A percentile compares a stretch with the other conserved stretches of the same genome.
These are phyloP conservation scores for Spialia ferax DNA, from an alignment of 2,888 invertebrate genomes.

Conservation along the genomic window DNA sequence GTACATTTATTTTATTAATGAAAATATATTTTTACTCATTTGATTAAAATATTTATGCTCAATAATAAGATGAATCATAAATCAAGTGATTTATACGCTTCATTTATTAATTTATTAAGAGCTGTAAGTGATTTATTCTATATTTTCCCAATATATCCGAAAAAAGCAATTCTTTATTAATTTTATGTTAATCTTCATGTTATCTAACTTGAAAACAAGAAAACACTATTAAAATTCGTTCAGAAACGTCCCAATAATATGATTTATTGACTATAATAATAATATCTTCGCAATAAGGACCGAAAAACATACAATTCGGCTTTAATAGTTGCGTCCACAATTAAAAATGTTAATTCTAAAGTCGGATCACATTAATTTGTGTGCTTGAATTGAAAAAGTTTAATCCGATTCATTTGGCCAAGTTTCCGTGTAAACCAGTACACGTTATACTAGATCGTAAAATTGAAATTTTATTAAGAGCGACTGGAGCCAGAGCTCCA, in stretches of 20 bases:
- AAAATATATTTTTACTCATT: too few species aligned
- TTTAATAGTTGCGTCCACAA: background rate
- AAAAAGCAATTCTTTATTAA: background rate
- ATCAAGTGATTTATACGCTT: background rate
- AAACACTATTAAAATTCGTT: background rate
- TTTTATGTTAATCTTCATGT: background rate
- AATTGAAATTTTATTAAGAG: slow-evolving; percentile 48
- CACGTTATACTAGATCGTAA: slow-evolving; percentile 45
- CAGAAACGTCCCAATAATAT: background rate
- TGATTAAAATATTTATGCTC: too few species aligned
- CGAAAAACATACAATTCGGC: slow-evolving; percentile 1
- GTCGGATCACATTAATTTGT: slow-evolving; percentile 7
- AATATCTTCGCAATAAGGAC: background rate
- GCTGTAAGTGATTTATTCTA: background rate
- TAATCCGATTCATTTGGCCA: slow-evolving; percentile 10
- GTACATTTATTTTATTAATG: too few species aligned
- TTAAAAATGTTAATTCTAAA: slow-evolving; percentile 19
- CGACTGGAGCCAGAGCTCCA: slow-evolving; percentile 12
- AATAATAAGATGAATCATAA: too few species aligned
- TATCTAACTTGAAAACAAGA: background rate
- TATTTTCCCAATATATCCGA: background rate
- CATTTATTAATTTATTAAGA: background rate
- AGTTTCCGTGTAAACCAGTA: slow-evolving; percentile 45
- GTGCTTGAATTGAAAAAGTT: background rate
- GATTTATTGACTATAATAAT: background rate